phyloP scores from a whole-genome alignment of 2,113 vertebrate genomes.

The Todiramphus chloris region DNA sequence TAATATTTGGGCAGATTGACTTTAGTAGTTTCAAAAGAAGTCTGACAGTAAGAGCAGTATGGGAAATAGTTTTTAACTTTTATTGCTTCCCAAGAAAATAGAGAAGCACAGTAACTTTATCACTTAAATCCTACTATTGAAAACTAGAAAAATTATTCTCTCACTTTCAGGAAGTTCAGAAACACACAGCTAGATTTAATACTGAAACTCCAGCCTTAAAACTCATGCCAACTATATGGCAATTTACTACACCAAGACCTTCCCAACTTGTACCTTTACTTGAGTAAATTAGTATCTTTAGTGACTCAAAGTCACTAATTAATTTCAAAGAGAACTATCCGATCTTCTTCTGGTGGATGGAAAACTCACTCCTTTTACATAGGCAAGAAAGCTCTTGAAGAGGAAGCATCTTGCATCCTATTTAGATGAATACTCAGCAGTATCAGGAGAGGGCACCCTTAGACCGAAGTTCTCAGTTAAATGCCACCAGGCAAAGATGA shows the following conservation, averaged over 20 bases:
- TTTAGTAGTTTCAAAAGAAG: neutral
- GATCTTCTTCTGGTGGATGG: neutral
- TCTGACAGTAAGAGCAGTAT: neutral
- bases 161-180: neutral
- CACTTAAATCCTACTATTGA: neutral
- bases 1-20: neutral
- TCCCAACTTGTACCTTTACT: neutral
- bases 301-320: neutral
- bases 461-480: neutral
- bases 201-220: neutral
- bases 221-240: neutral
- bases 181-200: neutral
- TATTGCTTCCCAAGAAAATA: neutral
- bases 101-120: neutral
- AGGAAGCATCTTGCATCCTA: neutral
- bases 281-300: neutral
- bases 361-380: neutral
- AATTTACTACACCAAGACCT: neutral
- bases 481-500: neutral
- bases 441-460: slow-evolving; percentile 61
- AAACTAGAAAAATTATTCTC: neutral
- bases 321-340: neutral
- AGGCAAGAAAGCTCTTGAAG: neutral
- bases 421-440: neutral
- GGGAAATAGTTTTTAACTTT: neutral